Base-by-base conservation (phyloP, 2,797 vertebrate genomes). In the Silurus aristotelis region DNA sequence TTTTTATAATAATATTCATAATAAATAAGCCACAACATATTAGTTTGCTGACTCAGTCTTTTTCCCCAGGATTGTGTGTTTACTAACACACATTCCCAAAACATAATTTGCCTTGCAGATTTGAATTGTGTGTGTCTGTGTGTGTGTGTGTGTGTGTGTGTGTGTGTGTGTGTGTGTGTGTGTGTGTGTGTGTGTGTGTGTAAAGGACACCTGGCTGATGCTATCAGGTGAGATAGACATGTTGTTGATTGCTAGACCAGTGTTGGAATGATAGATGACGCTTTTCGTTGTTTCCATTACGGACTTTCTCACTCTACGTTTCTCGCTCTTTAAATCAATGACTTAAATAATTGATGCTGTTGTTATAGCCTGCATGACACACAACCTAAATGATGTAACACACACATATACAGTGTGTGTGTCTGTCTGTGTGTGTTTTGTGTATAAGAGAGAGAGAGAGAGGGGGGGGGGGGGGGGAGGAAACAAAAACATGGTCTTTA, bases 251-350 rank as follows among this genome's bases (percentile, higher is more conserved):
- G 72, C 84, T 58, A 85, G 83, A 64, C 64, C 88, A 82, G 87
- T 84, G 89, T 86, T 88, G 88, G 89, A 90, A 89, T 91, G 89
- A 88, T 89, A 90, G 87, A 90, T 90, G 88, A 84, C 72, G 46
- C 82, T 90, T 80, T 84, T 79, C 85, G 63, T 85, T 55, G 83
- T 90, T 85, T 84, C 78, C 85, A 84, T 86, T 89, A 84, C 73
- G 76, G 85, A 80, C 58, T 86, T 66, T 60, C 68, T 31, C 82
- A 58, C 88, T 76, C 64, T 87, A 85, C 38, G 63, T 81, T 86
- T 76, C 31, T 31, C 31, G 3, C 31, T 31, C 31, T 31, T 31
- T 31, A 88, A 86, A 89, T 87, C 72, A 87, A 87, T 84, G 14
- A 46, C 79, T 82, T 64, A 80, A 64, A 80, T 80, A 64, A 80